Evolutionary conservation across 2,797 vertebrate genomes (phyloP).

Genomic region (Cottoperca gobio): DNA sequence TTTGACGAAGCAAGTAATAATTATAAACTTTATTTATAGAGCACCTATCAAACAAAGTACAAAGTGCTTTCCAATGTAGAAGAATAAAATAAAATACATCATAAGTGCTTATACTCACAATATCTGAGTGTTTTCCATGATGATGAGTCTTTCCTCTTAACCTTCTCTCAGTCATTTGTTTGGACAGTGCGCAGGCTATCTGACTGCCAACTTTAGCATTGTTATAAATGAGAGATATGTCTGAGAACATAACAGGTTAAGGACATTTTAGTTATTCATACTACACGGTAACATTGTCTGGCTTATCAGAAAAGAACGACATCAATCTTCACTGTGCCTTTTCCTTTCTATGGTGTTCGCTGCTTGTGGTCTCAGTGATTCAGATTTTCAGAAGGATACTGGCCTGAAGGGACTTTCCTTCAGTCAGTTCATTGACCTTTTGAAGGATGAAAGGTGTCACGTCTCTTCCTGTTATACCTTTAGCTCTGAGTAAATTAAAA

Average conservation of each 20-base stretch:
- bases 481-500: constrained; percentile 72
- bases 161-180: constrained; percentile 47
- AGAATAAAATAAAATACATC: too few relatives aligned
- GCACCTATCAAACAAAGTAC: too few relatives aligned
- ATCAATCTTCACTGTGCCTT: neutral
- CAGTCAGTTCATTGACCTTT: constrained; percentile 86
- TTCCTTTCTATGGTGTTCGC: neutral
- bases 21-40: too few relatives aligned
- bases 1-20: neutral
- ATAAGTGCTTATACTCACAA: constrained; percentile 72
- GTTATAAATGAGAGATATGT: constrained; percentile 92
- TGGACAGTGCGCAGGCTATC: constrained; percentile 88
- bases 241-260: constrained; percentile 77
- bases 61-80: too few relatives aligned
- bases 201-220: constrained; percentile 91
- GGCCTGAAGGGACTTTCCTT: constrained; percentile 88
- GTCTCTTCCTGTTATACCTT: constrained; percentile 87
- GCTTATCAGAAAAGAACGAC: neutral
- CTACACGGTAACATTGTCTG: constrained; percentile 5
- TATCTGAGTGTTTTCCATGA: constrained; percentile 48
- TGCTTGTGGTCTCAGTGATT: neutral
- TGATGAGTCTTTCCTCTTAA: constrained; percentile 5
- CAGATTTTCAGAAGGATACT: constrained; percentile 87
- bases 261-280: constrained; percentile 41
- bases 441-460: constrained; percentile 91